phyloP scores from a whole-genome alignment of 2,113 vertebrate species.

The Phoenicopterus ruber region DNA sequence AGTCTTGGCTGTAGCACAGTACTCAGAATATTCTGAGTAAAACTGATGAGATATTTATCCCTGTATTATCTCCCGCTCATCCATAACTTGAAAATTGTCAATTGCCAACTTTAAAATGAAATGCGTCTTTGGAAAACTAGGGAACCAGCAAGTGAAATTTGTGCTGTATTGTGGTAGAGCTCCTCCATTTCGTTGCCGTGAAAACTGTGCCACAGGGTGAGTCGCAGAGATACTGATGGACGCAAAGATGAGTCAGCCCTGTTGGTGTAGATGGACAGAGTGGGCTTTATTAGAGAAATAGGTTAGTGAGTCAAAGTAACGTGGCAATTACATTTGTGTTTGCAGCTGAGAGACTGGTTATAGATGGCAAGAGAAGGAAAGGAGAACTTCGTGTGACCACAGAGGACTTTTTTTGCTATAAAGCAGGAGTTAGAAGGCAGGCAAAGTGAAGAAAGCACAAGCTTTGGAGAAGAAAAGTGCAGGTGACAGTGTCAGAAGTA shows the following conservation, averaged over 20 bases:
- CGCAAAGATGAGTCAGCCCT: not conserved
- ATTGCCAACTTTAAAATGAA: not conserved
- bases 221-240: fast-evolving
- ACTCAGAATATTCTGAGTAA: not conserved
- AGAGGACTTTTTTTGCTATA: not conserved
- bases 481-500: not conserved
- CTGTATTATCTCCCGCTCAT: fast-evolving
- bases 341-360: not conserved
- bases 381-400: not conserved
- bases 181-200: not conserved
- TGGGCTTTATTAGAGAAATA: not conserved
- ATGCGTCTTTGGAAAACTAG: not conserved
- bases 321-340: not conserved
- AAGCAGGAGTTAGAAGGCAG: not conserved
- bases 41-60: not conserved
- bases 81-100: not conserved
- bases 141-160: not conserved
- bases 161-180: not conserved
- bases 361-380: not conserved
- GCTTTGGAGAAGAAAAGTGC: not conserved
- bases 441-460: not conserved
- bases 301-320: not conserved
- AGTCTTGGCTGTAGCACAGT: not conserved
- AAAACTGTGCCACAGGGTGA: not conserved
- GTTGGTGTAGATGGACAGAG: not conserved